Evolutionary conservation across 2,797 vertebrate genomes (phyloP), one percentile per base, ranked within the genome.

Genomic region (Choloepus didactylus): DNA sequence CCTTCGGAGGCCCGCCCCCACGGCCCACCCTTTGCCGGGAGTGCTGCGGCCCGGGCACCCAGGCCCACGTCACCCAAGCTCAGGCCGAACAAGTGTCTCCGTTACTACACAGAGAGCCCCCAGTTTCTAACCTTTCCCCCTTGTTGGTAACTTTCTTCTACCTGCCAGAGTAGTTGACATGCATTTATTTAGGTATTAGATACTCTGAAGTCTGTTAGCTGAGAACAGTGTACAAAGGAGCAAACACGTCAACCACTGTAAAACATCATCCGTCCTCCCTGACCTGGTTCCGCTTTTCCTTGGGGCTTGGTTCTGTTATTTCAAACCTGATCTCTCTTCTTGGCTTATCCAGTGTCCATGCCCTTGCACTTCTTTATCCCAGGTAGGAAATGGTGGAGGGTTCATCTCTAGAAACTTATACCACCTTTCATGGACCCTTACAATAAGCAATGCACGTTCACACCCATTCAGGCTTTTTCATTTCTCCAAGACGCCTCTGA

Each of bases 321-420:
- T 85, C 86, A 95, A 59, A 80, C 72, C 56, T 96, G 87, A 77
- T 46, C 79, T 92, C 83, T 94, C 81, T 92, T 77, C 92, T 82
- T 85, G 77, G 76, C 49, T 91, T 70, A 77, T 69, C 94, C 87
- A 0, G 77, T 88, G 69, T 49, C 64, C 44, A 44, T 44, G 44
- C 4, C 27, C 76, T 77, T 64, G 73, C 91, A 46, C 72, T 79
- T 27, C 60, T 90, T 94, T 87, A 41, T 89, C 77, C 69, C 23
- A 83, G 51, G 51, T 62, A 51, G 81, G 66, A 25, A 84, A 84
- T 54, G 75, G 81, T 18, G 31, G 81, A 56, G 25, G 46, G 41
- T 44, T 60, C 23, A 1, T 62, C 64, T 80, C 54, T 56, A 93
- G 31, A 82, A 82, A 49, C 44, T 10, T 41, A 2, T 27, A n/a